Conservation (phyloP, 1,140 invertebrate genomes). For the Drosophila murphyi region DNA sequence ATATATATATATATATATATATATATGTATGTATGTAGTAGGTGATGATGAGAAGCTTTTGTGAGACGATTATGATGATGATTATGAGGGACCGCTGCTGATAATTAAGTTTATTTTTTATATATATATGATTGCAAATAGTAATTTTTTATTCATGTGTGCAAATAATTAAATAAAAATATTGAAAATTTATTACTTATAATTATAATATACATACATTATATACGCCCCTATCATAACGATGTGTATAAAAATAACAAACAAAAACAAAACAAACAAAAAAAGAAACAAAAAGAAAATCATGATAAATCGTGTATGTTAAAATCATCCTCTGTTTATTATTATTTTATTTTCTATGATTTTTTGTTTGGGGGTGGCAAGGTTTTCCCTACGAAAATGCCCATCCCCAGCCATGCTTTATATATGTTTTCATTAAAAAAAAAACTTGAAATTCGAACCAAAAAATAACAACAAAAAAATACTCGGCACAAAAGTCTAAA, state of each 20-base stretch:
- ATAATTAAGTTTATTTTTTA: constrained; percentile 84
- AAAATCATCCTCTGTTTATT: constrained; percentile 58
- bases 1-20: constrained; percentile 11
- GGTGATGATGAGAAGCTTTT: constrained; percentile 33
- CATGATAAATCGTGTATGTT: constrained; percentile 55
- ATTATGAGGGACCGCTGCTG: constrained; percentile 57
- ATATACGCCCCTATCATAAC: constrained; percentile 64
- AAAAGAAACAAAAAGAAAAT: constrained; percentile 10
- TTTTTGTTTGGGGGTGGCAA: constrained; percentile 19
- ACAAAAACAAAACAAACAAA: constrained; percentile 45
- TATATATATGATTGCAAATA: constrained; percentile 83
- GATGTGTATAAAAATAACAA: constrained; percentile 61
- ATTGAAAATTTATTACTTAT: constrained; percentile 81
- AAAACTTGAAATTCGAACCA: constrained; percentile 66
- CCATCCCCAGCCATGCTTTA: constrained; percentile 55
- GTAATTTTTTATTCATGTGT: constrained; percentile 82
- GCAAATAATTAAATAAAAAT: constrained; percentile 79
- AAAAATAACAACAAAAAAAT: constrained; percentile 56
- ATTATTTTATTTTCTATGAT: constrained; percentile 69
- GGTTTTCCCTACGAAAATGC: constrained; percentile 31
- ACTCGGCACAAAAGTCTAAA: constrained; percentile 64
- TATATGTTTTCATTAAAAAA: constrained; percentile 46
- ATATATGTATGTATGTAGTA: constrained; percentile 13
- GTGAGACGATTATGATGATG: constrained; percentile 41
- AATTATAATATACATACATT: constrained; percentile 75